phyloP scores from a whole-genome alignment of 2,888 invertebrate genomes.

The Lasius fuliginosus region DNA sequence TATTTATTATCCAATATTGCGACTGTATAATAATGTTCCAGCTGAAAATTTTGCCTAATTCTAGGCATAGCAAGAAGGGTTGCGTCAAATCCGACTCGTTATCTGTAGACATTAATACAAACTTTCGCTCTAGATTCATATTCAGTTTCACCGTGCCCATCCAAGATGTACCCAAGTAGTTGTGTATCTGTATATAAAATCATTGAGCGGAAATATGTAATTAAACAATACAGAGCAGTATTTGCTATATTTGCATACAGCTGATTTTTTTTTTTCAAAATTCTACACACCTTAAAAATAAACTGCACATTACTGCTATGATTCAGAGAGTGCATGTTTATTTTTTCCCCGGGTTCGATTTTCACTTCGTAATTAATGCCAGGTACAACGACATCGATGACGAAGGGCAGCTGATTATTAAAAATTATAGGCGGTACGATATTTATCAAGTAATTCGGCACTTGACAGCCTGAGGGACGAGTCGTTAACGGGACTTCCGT shows the following conservation, averaged over 20 bases:
- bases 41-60: constrained; percentile 89
- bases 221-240: background rate
- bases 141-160: constrained; percentile 90
- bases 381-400: constrained; percentile 88
- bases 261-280: background rate
- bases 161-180: constrained; percentile 91
- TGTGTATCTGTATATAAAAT: constrained; percentile 86
- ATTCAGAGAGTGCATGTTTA: constrained; percentile 90
- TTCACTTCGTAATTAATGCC: constrained; percentile 87
- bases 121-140: constrained; percentile 89
- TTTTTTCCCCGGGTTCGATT: constrained; percentile 91
- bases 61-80: constrained; percentile 90
- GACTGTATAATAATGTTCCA: constrained; percentile 91
- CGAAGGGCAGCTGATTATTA: constrained; percentile 93
- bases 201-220: background rate
- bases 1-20: constrained; percentile 96
- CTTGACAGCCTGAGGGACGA: constrained; percentile 79
- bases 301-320: constrained; percentile 88
- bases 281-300: constrained; percentile 82
- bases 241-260: background rate
- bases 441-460: constrained; percentile 91
- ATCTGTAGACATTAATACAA: constrained; percentile 90
- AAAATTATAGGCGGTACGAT: constrained; percentile 92
- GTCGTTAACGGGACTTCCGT: constrained; percentile 78
- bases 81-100: constrained; percentile 90